Conservation (phyloP, 1,140 invertebrate species). For the Habropoda laboriosa region DNA sequence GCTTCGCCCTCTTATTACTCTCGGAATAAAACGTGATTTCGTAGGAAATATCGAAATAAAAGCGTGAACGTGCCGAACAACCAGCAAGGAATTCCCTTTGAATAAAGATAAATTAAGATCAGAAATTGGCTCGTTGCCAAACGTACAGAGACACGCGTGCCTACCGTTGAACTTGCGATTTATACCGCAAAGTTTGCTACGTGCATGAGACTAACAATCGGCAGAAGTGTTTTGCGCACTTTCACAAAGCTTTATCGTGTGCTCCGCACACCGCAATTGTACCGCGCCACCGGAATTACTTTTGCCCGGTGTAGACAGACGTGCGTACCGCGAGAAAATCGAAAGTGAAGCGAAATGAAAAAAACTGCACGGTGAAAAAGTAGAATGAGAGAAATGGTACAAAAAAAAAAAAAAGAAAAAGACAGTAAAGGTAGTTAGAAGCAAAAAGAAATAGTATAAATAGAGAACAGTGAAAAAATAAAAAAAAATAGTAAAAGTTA, state of each 20-base stretch:
- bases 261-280: constrained; percentile 11
- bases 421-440: too few relatives aligned
- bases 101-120: constrained; percentile 35
- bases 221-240: constrained; percentile 43
- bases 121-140: constrained; percentile 36
- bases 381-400: too few relatives aligned
- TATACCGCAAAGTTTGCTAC: constrained; percentile 33
- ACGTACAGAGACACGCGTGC: not conserved
- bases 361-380: not conserved
- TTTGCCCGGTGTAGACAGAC: not conserved
- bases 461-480: too few relatives aligned
- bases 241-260: constrained; percentile 25
- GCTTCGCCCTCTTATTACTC: too few relatives aligned
- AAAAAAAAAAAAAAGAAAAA: too few relatives aligned
- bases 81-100: not conserved
- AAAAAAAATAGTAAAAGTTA: too few relatives aligned
- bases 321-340: not conserved
- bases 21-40: not conserved
- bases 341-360: not conserved
- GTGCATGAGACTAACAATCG: constrained; percentile 17
- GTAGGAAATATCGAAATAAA: not conserved
- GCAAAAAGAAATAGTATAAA: too few relatives aligned
- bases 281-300: constrained; percentile 1
- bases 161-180: constrained; percentile 32
- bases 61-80: not conserved